Conservation (phyloP, 2,888 invertebrate species). For the Willowsia nigromaculata region DNA sequence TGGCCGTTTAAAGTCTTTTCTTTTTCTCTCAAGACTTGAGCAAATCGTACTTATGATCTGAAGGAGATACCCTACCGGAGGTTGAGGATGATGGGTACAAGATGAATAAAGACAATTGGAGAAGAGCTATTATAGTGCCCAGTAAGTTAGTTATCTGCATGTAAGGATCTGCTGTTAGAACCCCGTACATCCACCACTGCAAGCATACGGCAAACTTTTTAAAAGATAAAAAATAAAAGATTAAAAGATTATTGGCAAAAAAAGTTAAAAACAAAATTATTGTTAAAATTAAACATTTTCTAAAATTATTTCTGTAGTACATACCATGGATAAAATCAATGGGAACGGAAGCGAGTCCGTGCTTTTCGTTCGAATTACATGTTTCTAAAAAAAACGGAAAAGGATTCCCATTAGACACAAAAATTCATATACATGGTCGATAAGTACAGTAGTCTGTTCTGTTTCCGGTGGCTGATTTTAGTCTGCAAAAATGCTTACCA, state of each 20-base stretch:
- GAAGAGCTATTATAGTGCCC: constrained; percentile 79
- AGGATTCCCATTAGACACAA: constrained; percentile 27
- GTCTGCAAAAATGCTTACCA: constrained; percentile 78
- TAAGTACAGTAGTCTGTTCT: not conserved
- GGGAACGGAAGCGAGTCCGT: constrained; percentile 94
- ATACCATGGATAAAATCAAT: constrained; percentile 90
- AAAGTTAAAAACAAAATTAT: no score
- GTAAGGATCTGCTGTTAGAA: constrained; percentile 88
- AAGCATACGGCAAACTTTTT: constrained; percentile 88
- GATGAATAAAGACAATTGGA: constrained; percentile 86
- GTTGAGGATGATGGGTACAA: constrained; percentile 84
- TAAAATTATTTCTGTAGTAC: no score
- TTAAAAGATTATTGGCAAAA: no score
- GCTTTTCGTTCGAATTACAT: constrained; percentile 89
- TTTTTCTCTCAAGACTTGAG: constrained; percentile 49
- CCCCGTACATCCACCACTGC: constrained; percentile 90
- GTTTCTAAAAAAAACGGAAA: constrained; percentile 83
- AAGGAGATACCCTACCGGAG: not conserved
- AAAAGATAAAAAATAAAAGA: no score
- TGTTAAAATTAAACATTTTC: no score
- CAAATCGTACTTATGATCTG: constrained; percentile 56
- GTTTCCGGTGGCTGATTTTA: not conserved
- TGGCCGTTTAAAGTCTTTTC: not conserved
- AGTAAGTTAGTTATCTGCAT: constrained; percentile 84
- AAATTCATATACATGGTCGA: not conserved